phyloP scores from a whole-genome alignment of 92 coral and sea anemone genomes.

The Parazoanthus atlanticus region DNA sequence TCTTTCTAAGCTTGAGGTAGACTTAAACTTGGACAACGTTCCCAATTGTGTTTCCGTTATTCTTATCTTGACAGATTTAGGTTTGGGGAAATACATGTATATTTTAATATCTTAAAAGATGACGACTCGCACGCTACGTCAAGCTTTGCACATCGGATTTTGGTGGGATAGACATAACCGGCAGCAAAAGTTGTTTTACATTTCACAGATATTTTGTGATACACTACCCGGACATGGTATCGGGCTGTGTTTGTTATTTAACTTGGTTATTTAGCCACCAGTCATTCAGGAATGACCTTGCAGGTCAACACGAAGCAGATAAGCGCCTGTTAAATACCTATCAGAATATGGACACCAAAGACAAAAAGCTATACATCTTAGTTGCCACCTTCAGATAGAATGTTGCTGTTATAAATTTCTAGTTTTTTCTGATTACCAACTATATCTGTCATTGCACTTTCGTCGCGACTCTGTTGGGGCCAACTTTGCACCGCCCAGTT shows the following conservation, averaged over 20 bases:
- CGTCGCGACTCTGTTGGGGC: background rate
- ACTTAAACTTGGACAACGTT: too few species aligned
- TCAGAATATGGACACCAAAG: background rate
- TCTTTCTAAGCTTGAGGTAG: background rate
- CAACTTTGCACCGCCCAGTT: background rate
- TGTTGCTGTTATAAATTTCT: background rate
- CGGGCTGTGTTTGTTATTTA: constrained; percentile 2
- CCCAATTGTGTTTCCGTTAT: background rate
- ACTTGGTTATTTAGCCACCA: background rate
- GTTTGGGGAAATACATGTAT: background rate
- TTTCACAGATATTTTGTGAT: constrained; percentile 31
- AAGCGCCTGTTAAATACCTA: background rate
- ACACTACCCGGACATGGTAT: background rate
- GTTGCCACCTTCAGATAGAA: background rate
- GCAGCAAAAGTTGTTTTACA: background rate
- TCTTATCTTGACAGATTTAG: background rate
- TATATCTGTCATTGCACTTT: background rate
- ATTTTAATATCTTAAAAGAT: too few species aligned
- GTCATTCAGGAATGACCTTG: background rate
- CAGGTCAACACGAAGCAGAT: background rate
- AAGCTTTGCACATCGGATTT: background rate
- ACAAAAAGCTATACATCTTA: background rate
- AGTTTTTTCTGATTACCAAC: background rate
- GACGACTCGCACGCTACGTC: background rate
- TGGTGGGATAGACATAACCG: background rate